Evolutionary conservation across 2,113 vertebrate genomes (phyloP).

Genomic region (Pterocles orientalis): DNA sequence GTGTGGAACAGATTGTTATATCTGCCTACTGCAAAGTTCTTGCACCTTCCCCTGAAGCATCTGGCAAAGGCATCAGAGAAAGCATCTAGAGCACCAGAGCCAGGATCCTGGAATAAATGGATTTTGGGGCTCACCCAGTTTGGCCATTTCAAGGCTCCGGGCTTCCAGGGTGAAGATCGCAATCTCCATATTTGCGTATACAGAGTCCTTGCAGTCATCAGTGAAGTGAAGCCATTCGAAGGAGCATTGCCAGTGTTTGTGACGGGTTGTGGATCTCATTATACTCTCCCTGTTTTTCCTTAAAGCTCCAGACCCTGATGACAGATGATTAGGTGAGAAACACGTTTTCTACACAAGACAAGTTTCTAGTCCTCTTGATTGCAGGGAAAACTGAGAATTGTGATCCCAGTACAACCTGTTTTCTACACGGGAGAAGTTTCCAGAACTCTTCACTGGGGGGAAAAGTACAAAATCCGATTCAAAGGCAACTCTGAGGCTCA

Average conservation of each 20-base stretch:
- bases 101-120: not conserved
- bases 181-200: not conserved
- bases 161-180: not conserved
- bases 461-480: not conserved
- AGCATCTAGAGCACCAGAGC: not conserved
- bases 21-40: not conserved
- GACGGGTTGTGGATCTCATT: not conserved
- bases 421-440: not conserved
- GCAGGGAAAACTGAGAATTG: not conserved
- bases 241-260: not conserved
- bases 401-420: not conserved
- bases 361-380: not conserved
- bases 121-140: not conserved
- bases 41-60: constrained; percentile 30
- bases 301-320: constrained; percentile 2
- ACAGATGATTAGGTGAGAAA: constrained; percentile 33
- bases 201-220: not conserved
- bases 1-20: not conserved
- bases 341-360: not conserved
- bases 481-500: not conserved
- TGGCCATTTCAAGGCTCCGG: not conserved
- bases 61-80: constrained; percentile 36
- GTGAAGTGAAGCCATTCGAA: constrained; percentile 1
- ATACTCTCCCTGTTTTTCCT: not conserved
- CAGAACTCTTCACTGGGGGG: not conserved